phyloP scores from a whole-genome alignment of 1,140 invertebrate species.

The Proctacanthus coquilletti region DNA sequence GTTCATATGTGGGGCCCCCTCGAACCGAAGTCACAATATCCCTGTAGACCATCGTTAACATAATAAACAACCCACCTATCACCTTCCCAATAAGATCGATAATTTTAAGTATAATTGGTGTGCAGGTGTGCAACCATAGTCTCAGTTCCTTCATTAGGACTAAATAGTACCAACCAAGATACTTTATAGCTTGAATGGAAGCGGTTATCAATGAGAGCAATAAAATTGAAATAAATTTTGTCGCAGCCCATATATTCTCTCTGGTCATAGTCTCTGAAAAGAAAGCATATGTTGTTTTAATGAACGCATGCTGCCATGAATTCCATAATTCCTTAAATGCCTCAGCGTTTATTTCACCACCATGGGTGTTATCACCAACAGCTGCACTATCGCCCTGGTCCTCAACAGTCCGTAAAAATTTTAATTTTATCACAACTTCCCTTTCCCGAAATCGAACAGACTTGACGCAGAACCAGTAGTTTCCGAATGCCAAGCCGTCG shows the following conservation, averaged over 20 bases:
- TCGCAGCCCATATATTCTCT: slow-evolving; percentile 26
- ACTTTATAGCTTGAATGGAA: slow-evolving; percentile 30
- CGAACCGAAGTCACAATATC: too few species aligned
- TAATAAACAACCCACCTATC: slow-evolving; percentile 38
- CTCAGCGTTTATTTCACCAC: neutral
- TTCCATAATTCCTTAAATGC: slow-evolving; percentile 10
- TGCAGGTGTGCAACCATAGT: slow-evolving; percentile 33
- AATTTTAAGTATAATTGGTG: slow-evolving; percentile 34
- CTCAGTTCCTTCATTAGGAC: slow-evolving; percentile 32
- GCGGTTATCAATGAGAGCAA: slow-evolving; percentile 31
- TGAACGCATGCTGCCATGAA: neutral
- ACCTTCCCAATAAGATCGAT: slow-evolving; percentile 38
- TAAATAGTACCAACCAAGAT: slow-evolving; percentile 32
- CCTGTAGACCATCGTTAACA: slow-evolving; percentile 37
- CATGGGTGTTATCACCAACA: neutral
- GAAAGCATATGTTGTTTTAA: neutral
- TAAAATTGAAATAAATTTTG: slow-evolving; percentile 31
- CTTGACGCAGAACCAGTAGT: slow-evolving; percentile 42
- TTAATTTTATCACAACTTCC: slow-evolving; percentile 33
- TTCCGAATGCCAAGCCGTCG: slow-evolving; percentile 35
- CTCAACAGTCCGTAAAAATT: slow-evolving; percentile 32
- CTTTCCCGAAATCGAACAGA: slow-evolving; percentile 31
- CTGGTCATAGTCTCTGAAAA: neutral
- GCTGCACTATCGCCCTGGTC: slow-evolving; percentile 13
- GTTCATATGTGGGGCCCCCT: too few species aligned